These are phyloP conservation scores for Sminthurinus signatus DNA, from an alignment of 1,140 invertebrate species.

Conservation along the genomic window DNA sequence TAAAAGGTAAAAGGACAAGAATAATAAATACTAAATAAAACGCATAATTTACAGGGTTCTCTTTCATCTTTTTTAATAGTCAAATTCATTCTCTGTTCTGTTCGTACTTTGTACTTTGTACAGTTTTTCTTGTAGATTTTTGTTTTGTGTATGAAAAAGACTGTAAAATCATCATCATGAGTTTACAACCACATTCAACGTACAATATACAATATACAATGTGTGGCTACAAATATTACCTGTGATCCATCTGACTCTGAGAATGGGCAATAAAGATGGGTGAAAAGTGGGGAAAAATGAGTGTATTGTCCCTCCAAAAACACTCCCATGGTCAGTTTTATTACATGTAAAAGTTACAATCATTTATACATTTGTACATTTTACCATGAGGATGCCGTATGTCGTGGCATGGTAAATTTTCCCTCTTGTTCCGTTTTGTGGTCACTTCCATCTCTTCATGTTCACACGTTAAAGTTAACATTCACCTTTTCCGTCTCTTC, in stretches of 20 bases:
- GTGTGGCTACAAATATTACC: conserved; percentile 34
- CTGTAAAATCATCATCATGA: conserved; percentile 35
- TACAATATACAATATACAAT: too few relatives aligned
- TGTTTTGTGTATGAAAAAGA: too few relatives aligned
- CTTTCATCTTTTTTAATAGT: too few relatives aligned
- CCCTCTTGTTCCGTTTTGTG: not conserved
- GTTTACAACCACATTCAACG: conserved; percentile 30
- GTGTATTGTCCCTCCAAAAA: conserved; percentile 10
- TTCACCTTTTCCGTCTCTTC: not conserved
- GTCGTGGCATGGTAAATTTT: not conserved
- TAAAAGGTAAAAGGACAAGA: too few relatives aligned
- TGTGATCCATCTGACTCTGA: conserved; percentile 36
- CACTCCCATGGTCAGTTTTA: conserved; percentile 13
- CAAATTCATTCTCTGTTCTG: too few relatives aligned
- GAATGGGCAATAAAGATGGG: conserved; percentile 27
- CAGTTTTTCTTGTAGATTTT: too few relatives aligned
- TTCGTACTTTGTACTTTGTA: too few relatives aligned
- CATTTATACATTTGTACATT: conserved; percentile 7
- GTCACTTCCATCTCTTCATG: not conserved
- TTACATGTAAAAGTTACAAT: not conserved
- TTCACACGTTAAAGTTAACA: not conserved
- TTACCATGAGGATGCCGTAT: not conserved
- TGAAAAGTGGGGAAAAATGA: conserved; percentile 37
- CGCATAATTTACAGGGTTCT: too few relatives aligned
- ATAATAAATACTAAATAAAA: too few relatives aligned